Percentiles rank a stretch among this genome's conserved stretches.
These are phyloP conservation scores for Mycalesis mineus DNA, from an alignment of 2,888 invertebrate species.

Conservation along the genomic window DNA sequence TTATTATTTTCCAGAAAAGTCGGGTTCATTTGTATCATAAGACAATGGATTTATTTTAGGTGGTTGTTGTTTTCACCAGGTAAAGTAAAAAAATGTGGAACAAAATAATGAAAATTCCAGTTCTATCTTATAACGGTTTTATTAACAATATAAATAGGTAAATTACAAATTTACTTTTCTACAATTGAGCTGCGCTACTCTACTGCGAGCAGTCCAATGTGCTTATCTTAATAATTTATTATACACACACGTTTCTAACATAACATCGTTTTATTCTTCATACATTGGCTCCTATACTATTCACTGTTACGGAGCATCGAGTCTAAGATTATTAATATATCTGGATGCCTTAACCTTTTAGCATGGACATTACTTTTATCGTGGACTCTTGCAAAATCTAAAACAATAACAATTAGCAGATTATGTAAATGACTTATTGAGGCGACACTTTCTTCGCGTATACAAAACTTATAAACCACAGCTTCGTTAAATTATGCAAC, in stretches of 20 bases:
- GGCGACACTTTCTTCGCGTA: too few species aligned
- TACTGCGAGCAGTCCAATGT: constrained; percentile 75
- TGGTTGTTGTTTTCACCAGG: too few species aligned
- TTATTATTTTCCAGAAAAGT: too few species aligned
- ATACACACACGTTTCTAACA: constrained; percentile 32
- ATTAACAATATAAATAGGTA: constrained; percentile 78
- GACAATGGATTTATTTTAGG: too few species aligned
- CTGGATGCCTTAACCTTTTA: not conserved
- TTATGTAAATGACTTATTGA: too few species aligned
- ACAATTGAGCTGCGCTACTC: constrained; percentile 78
- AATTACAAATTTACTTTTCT: constrained; percentile 73
- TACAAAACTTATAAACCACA: too few species aligned
- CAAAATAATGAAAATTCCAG: not conserved
- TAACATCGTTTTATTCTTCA: constrained; percentile 24
- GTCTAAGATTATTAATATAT: constrained; percentile 16
- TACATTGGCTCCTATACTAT: constrained; percentile 43
- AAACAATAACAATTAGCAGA: too few species aligned
- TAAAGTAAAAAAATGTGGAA: too few species aligned
- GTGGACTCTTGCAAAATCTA: too few species aligned
- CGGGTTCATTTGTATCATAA: too few species aligned
- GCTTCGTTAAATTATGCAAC: too few species aligned
- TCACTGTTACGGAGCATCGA: constrained; percentile 50
- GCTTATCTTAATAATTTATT: constrained; percentile 49
- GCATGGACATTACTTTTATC: too few species aligned
- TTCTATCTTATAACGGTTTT: constrained; percentile 75